phyloP scores from a whole-genome alignment of 1,140 invertebrate species.

The Littorina saxatilis region DNA sequence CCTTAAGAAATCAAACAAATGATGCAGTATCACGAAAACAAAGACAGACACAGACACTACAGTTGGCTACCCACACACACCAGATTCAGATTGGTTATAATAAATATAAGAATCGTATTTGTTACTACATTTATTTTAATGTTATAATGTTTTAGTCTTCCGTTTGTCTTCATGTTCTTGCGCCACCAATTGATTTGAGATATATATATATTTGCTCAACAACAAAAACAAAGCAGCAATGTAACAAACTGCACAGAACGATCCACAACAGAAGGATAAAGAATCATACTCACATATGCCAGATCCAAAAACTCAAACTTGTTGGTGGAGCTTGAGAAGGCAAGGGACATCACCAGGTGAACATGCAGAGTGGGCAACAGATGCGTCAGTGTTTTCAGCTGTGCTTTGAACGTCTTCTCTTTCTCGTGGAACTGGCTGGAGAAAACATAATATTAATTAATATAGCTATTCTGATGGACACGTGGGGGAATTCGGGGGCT shows the following conservation, averaged over 20 bases:
- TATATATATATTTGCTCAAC: not conserved
- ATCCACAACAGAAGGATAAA: no score
- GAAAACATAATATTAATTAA: conserved; percentile 10
- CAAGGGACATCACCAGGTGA: conserved; percentile 67
- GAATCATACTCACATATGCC: conserved; percentile 70
- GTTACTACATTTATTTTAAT: no score
- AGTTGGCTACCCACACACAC: not conserved
- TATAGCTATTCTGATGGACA: no score
- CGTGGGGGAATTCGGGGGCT: no score
- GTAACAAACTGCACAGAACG: no score
- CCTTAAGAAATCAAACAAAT: no score
- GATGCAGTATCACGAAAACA: no score
- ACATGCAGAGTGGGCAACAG: conserved; percentile 70
- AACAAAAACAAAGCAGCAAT: not conserved
- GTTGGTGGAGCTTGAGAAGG: conserved; percentile 68
- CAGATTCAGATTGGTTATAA: no score
- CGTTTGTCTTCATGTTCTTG: no score
- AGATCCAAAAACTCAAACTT: conserved; percentile 70
- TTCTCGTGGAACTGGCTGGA: conserved; percentile 68
- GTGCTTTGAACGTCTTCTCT: conserved; percentile 64
- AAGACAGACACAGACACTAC: not conserved
- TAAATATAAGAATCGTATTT: no score
- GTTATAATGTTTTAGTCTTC: no score
- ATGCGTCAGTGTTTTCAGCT: conserved; percentile 64
- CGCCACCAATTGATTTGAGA: no score